Conservation (phyloP, 2,113 vertebrate species). For the Zeus faber region DNA sequence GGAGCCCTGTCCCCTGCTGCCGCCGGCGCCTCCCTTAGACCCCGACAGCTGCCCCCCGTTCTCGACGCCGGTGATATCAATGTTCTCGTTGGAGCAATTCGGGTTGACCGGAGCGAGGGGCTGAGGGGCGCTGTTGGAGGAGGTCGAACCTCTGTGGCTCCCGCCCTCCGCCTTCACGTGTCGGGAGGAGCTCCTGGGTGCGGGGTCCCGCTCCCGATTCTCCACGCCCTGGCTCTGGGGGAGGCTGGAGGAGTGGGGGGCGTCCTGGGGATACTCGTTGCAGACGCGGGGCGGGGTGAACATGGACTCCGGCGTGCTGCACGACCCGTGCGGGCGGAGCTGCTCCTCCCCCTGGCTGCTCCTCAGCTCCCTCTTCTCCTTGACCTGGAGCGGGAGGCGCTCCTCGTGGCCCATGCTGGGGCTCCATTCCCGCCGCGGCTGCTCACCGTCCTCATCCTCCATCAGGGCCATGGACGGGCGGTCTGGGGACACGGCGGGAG, state of each 20-base stretch:
- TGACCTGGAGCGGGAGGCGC: slow-evolving; percentile 67
- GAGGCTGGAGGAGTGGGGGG: slow-evolving; percentile 59
- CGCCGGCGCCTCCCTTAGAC: slow-evolving; percentile 52
- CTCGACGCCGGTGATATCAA: slow-evolving; percentile 68
- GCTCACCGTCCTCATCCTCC: slow-evolving; percentile 67
- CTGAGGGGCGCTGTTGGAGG: slow-evolving; percentile 52
- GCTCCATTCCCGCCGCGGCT: slow-evolving; percentile 69
- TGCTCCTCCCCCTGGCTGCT: slow-evolving; percentile 55
- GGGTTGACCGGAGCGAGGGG: slow-evolving; percentile 69
- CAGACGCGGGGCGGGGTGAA: slow-evolving; percentile 57
- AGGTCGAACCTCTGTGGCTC: slow-evolving; percentile 49
- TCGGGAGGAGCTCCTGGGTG: slow-evolving; percentile 41
- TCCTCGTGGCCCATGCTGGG: slow-evolving; percentile 73
- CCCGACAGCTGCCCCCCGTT: slow-evolving; percentile 64
- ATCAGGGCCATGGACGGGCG: slow-evolving; percentile 65
- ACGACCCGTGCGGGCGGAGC: slow-evolving; percentile 58
- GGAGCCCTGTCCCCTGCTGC: slow-evolving; percentile 55
- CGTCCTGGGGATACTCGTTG: slow-evolving; percentile 64
- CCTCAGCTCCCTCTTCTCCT: slow-evolving; percentile 64
- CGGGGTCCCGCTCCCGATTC: slow-evolving; percentile 65
- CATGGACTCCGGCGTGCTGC: slow-evolving; percentile 63
- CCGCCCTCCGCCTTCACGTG: slow-evolving; percentile 65
- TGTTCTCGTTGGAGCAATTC: slow-evolving; percentile 73
- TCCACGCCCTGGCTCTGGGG: slow-evolving; percentile 66
- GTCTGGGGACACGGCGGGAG: slow-evolving; percentile 39